Base-by-base conservation (phyloP, 2,797 vertebrate genomes). In the Enoplosus armatus region DNA sequence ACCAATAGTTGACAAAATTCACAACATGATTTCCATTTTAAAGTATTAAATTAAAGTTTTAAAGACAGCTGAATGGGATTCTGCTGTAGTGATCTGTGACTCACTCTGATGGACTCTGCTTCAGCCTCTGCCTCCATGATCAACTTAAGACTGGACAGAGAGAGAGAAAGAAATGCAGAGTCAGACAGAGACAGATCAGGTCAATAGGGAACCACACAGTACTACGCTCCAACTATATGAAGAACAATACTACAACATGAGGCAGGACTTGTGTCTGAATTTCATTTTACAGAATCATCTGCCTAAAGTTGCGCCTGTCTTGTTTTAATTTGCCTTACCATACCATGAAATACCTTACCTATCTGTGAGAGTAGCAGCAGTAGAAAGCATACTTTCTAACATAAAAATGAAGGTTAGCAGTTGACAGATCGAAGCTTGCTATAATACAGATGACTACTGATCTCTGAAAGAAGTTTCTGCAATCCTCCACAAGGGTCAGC, bases 111-210 rank as follows among this genome's bases (percentile, higher is more conserved):
- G 12, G 97, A 88, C 75, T 98, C 96, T 0, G 97, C 96, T 76
- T 98, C 96, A 0, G 97, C 97, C 68, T 98, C 97, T 0, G 97
- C 97, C 87, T 97, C 96, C 95, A 97, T 98, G 75, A 98, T 96
- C 83, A 97, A 82, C 86, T 97, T 96, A 29, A 95, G 89, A 75
- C 97, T 98, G 79, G 41, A 88, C 14, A 72, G 37, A 78, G 1
- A 74, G 1, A 74, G 11, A 77, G 62, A 63, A 20, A 70, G 12
- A 60, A 37, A 35, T 27, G 16, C 16, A 56, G 20, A 39, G 24
- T 54, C 50, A 81, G 58, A 54, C n/a, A 51, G 14, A 68, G 47
- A 54, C 22, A 33, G 61, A 59, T 2, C 18, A 51, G 11, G 31
- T 24, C n/a, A 24, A 26, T 2, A n/a, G 31, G 3, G 10, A 27